Conservation (phyloP, 2,888 invertebrate genomes). For the Acrobasis suavella region DNA sequence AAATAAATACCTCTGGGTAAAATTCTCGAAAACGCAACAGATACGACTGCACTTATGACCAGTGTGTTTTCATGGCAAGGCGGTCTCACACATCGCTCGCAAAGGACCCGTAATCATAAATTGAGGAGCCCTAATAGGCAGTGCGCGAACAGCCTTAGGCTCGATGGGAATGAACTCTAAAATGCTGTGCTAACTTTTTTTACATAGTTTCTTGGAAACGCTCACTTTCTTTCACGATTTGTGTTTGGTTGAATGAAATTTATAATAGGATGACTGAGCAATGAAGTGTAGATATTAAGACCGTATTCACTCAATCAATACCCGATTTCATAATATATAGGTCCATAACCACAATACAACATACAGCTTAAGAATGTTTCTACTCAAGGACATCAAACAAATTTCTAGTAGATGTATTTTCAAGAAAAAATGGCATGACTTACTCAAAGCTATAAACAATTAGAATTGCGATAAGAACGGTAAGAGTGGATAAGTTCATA, state of each 20-base stretch:
- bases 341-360: too few relatives aligned
- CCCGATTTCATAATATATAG: too few relatives aligned
- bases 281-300: too few relatives aligned
- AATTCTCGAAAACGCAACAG: neutral
- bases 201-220: slow-evolving; percentile 40
- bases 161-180: slow-evolving; percentile 58
- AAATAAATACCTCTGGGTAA: neutral
- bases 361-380: too few relatives aligned
- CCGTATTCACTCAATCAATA: too few relatives aligned
- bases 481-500: too few relatives aligned
- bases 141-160: slow-evolving; percentile 55
- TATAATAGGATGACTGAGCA: too few relatives aligned
- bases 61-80: slow-evolving; percentile 39
- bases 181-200: slow-evolving; percentile 36
- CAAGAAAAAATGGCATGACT: too few relatives aligned
- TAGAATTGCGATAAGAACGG: too few relatives aligned
- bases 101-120: slow-evolving; percentile 61
- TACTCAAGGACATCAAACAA: too few relatives aligned
- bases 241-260: neutral
- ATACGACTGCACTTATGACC: neutral
- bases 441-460: too few relatives aligned
- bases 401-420: too few relatives aligned
- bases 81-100: slow-evolving; percentile 68
- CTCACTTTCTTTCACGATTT: slow-evolving; percentile 40
- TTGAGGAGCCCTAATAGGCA: slow-evolving; percentile 59